phyloP scores from a whole-genome alignment of 2,888 invertebrate species.

The Argyresthia albistria region DNA sequence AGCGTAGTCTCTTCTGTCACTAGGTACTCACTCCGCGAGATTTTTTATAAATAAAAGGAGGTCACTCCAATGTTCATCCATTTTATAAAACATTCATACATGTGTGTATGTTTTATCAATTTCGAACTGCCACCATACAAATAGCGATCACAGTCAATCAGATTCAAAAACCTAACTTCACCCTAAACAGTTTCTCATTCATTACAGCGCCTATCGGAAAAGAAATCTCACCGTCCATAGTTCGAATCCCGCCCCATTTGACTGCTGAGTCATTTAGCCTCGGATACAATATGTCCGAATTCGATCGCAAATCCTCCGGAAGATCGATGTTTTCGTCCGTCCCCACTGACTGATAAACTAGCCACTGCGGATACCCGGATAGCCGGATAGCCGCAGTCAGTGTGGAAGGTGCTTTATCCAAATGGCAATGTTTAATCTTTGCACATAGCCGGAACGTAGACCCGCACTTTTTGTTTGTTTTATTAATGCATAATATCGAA shows the following conservation, averaged over 20 bases:
- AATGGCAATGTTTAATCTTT: not conserved
- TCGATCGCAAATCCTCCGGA: not conserved
- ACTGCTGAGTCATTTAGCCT: not conserved
- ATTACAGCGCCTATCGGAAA: not conserved
- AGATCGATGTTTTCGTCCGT: constrained; percentile 1
- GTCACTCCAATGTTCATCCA: no score
- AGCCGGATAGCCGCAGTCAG: not conserved
- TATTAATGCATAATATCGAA: no score
- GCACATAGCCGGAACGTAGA: not conserved
- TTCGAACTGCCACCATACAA: no score
- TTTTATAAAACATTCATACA: no score
- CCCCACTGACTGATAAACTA: constrained; percentile 1
- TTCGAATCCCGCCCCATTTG: not conserved
- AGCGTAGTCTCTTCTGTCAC: no score
- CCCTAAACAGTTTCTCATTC: no score
- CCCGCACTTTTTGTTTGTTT: no score
- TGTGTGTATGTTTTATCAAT: not conserved
- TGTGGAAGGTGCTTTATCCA: not conserved
- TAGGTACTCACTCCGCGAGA: no score
- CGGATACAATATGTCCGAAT: not conserved
- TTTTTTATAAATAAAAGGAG: no score
- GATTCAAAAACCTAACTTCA: no score
- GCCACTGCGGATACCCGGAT: not conserved
- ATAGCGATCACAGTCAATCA: no score
- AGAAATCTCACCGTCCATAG: not conserved